phyloP scores from a whole-genome alignment of 1,140 invertebrate species.

The Zaprionus ornatus region DNA sequence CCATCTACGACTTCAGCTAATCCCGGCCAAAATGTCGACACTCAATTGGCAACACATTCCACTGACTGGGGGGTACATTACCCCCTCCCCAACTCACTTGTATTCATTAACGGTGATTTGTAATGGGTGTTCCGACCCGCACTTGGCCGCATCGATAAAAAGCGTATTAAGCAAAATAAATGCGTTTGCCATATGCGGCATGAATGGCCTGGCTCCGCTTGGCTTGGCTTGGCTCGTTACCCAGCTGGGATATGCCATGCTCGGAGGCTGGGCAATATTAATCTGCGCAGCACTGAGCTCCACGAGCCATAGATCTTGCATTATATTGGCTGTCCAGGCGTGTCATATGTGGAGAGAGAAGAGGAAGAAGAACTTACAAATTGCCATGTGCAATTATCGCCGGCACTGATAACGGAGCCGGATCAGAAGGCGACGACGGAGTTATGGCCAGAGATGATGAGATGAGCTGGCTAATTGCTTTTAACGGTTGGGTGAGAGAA shows the following conservation, averaged over 20 bases:
- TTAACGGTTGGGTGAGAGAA: constrained; percentile 53
- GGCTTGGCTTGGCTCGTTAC: neutral
- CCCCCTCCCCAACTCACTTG: neutral
- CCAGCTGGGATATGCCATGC: neutral
- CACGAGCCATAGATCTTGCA: constrained; percentile 66
- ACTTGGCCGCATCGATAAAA: constrained; percentile 49
- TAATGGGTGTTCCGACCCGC: constrained; percentile 55
- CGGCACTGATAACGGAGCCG: constrained; percentile 58
- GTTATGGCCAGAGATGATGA: constrained; percentile 22
- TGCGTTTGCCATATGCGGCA: constrained; percentile 45
- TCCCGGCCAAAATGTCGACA: neutral
- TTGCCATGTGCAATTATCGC: constrained; percentile 73
- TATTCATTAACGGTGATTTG: constrained; percentile 72
- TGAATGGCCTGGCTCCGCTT: no score
- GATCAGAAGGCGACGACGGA: neutral
- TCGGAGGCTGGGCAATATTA: constrained; percentile 52
- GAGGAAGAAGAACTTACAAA: constrained; percentile 59
- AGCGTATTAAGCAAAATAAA: constrained; percentile 69
- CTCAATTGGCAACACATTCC: constrained; percentile 28
- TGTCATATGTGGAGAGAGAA: constrained; percentile 47
- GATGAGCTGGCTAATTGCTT: constrained; percentile 72
- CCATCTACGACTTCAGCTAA: neutral
- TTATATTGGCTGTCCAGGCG: constrained; percentile 55
- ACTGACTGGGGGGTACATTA: neutral
- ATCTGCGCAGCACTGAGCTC: constrained; percentile 50